Evolutionary conservation across 2,113 vertebrate species (phyloP), one percentile per base, ranked within the genome.

Genomic region (Natator depressus): DNA sequence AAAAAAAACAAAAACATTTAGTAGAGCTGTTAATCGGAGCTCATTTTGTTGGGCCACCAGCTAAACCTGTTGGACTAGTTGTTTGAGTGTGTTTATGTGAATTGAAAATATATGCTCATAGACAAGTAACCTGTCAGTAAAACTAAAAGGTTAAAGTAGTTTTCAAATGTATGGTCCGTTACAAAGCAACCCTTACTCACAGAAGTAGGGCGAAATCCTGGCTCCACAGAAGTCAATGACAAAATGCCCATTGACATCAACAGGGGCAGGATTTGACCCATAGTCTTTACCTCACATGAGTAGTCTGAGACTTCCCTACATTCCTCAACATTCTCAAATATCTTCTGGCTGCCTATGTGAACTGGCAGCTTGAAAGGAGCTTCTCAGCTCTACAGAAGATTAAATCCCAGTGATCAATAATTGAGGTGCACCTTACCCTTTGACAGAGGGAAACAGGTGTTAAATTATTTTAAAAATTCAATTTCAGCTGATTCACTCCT

Each of bases 281-380:
- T 38, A 0, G 0, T 0, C 0, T 11, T 82, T 94, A 42, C 7
- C 13, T 84, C 5, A 75, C 69, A 75, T 10, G 35, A 24, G 59
- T 65, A 65, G 38, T 42, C n/a, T 69, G 31, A 75, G 38, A 75
- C 59, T 65, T 65, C 29, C 29, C 53, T 72, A 51, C 47, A 57
- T 79, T 76, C 59, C 59, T 78, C 46, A 87, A 55, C 22, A 65
- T 17, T 46, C 11, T 51, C 47, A 25, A 20, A 76, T 54, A 86
- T 54, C 38, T 46, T 54, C 42, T 10, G 31, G n/a, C 76, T 10
- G 8, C 54, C 16, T 49, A 54, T 75, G 6, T 31, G 69, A 54
- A 31, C 38, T 27, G 38, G 38, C 69, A 85, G 22, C 24, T 72
- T 35, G 4, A 38, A 50, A n/a, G 65, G n/a, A 14, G 16, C 42